Evolutionary conservation across 2,888 invertebrate species (phyloP).

Genomic region (Thalpophila matura): DNA sequence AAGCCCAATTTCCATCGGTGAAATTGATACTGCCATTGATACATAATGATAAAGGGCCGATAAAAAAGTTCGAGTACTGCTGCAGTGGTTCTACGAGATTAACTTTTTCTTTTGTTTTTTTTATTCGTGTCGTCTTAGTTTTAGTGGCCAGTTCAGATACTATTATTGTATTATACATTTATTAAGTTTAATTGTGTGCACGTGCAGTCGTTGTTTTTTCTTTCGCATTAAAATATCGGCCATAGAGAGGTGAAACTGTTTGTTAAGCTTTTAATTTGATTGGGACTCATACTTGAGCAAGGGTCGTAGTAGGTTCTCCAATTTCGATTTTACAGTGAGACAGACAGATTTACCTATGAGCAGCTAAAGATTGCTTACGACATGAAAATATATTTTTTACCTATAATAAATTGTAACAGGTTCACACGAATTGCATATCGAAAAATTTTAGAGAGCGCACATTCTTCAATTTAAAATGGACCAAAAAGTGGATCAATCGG

Average conservation of each 20-base stretch:
- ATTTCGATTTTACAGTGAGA: too few relatives aligned
- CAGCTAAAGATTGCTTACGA: background rate
- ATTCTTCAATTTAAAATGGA: background rate
- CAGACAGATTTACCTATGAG: background rate
- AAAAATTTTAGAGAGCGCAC: background rate
- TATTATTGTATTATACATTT: too few relatives aligned
- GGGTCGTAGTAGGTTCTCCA: too few relatives aligned
- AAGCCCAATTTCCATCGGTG: background rate
- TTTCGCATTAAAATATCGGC: conserved; percentile 13
- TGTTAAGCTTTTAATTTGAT: background rate
- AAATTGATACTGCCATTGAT: conserved; percentile 7
- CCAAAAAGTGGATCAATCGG: background rate
- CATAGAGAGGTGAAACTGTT: background rate
- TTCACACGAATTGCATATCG: conserved; percentile 4
- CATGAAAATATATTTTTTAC: background rate
- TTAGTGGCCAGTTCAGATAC: conserved; percentile 14
- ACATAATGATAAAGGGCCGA: conserved; percentile 15
- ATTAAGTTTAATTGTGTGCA: conserved; percentile 23
- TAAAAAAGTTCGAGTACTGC: conserved; percentile 33
- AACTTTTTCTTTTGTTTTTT: conserved; percentile 24
- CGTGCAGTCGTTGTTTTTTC: conserved; percentile 19
- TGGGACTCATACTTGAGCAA: background rate
- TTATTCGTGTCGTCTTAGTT: conserved; percentile 16
- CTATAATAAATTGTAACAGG: conserved; percentile 1
- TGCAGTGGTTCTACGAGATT: conserved; percentile 16